Conservation (phyloP, 1,140 invertebrate species). For the Cydia amplana region DNA sequence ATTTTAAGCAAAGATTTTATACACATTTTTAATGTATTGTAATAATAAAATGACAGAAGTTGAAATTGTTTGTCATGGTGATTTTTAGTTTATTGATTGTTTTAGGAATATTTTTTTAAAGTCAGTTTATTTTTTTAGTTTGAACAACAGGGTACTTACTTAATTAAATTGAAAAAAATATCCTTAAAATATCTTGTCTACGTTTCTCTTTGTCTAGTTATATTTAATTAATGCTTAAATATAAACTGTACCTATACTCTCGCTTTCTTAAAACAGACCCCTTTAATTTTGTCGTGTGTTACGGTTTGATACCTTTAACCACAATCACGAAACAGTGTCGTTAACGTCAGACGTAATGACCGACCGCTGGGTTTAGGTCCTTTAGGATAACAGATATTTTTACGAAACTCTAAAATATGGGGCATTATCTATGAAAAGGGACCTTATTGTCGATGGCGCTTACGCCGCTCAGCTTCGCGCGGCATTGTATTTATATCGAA, state of each 20-base stretch:
- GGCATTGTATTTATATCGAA: no score
- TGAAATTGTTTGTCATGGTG: neutral
- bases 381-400: no score
- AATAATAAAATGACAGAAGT: conserved; percentile 26
- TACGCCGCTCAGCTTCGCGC: no score
- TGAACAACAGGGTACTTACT: no score
- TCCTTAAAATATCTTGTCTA: neutral
- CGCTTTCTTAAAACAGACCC: neutral
- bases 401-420: no score
- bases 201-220: neutral
- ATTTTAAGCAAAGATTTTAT: conserved; percentile 24
- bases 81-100: neutral
- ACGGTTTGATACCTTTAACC: neutral
- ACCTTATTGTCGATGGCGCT: no score
- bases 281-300: neutral
- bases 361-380: no score
- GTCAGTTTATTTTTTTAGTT: no score
- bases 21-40: conserved; percentile 29
- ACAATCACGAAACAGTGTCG: neutral
- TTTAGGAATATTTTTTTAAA: neutral
- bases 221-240: neutral
- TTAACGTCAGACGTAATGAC: neutral
- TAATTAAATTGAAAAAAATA: no score
- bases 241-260: neutral
- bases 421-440: no score